Conservation (phyloP, 1,140 invertebrate species). For the Drosophila littoralis region DNA sequence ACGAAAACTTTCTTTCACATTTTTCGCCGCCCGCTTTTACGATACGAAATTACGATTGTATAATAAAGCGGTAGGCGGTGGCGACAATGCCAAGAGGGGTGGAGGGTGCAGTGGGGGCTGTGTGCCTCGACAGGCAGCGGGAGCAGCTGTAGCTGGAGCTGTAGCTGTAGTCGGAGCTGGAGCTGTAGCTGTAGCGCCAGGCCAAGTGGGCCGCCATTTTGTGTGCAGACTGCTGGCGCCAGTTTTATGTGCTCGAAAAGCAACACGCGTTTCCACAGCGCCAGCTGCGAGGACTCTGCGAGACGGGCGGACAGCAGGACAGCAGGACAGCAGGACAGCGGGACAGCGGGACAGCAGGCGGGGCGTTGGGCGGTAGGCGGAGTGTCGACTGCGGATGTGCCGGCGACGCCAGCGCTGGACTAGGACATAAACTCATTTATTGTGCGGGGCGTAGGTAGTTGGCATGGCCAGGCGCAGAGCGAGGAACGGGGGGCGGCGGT, state of each 20-base stretch:
- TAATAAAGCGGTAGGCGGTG: conserved; percentile 66
- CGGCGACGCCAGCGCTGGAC: conserved; percentile 60
- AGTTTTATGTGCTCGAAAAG: conserved; percentile 80
- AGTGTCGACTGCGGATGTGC: conserved; percentile 47
- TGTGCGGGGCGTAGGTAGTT: conserved; percentile 54
- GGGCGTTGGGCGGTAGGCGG: background rate
- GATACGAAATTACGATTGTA: conserved; percentile 82
- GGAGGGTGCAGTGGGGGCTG: background rate
- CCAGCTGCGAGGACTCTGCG: conserved; percentile 28
- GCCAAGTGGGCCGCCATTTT: conserved; percentile 79
- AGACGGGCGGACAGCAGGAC: no score
- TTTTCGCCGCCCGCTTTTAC: conserved; percentile 78
- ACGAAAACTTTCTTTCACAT: conserved; percentile 80
- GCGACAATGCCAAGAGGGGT: background rate
- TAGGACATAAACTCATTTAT: conserved; percentile 82
- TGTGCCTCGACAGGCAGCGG: background rate
- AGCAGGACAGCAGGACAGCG: no score
- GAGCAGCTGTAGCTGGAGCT: conserved; percentile 17
- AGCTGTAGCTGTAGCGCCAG: conserved; percentile 13
- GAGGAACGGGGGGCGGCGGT: background rate
- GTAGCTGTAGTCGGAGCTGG: background rate
- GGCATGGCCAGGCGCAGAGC: background rate
- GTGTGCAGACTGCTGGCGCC: conserved; percentile 78
- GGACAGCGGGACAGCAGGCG: no score
- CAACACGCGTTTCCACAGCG: conserved; percentile 66